Percentiles rank a stretch among this genome's conserved stretches.
These are phyloP conservation scores for Mesorhabditis belari DNA, from an alignment of 2,888 invertebrate genomes.

Conservation along the genomic window DNA sequence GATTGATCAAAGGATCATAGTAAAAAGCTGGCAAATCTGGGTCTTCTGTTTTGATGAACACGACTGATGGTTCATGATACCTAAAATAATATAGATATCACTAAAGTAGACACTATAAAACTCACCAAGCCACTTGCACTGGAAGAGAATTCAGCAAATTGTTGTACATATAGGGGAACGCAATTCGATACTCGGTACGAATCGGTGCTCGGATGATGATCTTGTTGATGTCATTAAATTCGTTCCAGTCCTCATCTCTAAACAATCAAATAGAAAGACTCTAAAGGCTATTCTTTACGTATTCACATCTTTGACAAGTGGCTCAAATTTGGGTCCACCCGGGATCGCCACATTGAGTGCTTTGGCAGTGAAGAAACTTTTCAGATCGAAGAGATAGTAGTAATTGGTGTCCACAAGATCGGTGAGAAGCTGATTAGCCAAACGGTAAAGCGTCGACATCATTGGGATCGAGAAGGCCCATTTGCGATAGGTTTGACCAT, in stretches of 20 bases:
- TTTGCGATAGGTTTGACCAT: slow-evolving; percentile 89
- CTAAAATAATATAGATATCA: slow-evolving; percentile 61
- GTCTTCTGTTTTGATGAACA: slow-evolving; percentile 99
- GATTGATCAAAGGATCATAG: slow-evolving; percentile 98
- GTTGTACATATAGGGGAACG: slow-evolving; percentile 97
- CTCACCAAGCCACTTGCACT: slow-evolving; percentile 94
- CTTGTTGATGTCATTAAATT: slow-evolving; percentile 99
- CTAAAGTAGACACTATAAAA: too few relatives aligned
- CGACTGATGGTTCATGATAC: slow-evolving; percentile 98
- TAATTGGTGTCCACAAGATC: slow-evolving; percentile 91
- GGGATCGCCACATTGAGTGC: slow-evolving; percentile 99
- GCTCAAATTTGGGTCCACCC: slow-evolving; percentile 98
- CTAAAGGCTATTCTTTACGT: slow-evolving; percentile 64
- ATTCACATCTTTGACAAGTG: slow-evolving; percentile 92
- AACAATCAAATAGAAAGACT: neutral
- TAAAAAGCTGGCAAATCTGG: slow-evolving; percentile 98
- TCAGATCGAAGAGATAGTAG: slow-evolving; percentile 96
- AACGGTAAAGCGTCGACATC: slow-evolving; percentile 91
- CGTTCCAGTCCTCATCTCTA: slow-evolving; percentile 99
- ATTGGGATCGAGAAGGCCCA: slow-evolving; percentile 92
- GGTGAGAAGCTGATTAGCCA: slow-evolving; percentile 93
- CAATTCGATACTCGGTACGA: slow-evolving; percentile 96
- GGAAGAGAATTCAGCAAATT: slow-evolving; percentile 72
- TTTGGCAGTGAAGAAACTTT: slow-evolving; percentile 99
- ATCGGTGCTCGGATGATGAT: slow-evolving; percentile 98